phyloP scores from a whole-genome alignment of 2,113 vertebrate genomes.

The Phylloscopus trochiloides region DNA sequence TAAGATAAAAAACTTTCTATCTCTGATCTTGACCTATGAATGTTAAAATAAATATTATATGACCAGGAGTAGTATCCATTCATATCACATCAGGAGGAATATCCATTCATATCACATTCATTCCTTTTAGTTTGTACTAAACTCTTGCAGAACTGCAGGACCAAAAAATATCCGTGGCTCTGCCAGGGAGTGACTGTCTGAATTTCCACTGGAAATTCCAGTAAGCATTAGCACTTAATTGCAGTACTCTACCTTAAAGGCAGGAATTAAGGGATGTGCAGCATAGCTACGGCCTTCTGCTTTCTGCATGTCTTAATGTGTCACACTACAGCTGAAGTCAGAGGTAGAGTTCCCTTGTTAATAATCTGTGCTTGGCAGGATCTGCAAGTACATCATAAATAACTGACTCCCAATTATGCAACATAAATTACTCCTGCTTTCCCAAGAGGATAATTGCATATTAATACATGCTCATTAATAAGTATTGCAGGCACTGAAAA shows the following conservation, averaged over 20 bases:
- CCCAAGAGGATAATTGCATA: neutral
- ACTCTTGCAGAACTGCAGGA: neutral
- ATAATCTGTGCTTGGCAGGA: neutral
- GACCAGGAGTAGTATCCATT: neutral
- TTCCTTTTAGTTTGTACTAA: neutral
- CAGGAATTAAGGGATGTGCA: neutral
- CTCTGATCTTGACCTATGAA: neutral
- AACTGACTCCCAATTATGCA: neutral
- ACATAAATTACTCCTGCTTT: neutral
- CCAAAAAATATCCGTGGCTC: neutral
- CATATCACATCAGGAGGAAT: neutral
- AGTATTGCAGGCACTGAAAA: neutral
- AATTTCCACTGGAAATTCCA: constrained; percentile 37
- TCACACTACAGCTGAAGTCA: neutral
- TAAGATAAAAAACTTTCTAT: neutral
- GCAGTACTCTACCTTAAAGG: neutral
- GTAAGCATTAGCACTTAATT: constrained; percentile 15
- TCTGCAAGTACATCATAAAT: neutral
- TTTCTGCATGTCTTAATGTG: neutral
- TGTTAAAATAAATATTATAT: neutral
- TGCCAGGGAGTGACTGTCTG: neutral
- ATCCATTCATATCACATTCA: neutral
- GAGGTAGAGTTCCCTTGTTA: neutral
- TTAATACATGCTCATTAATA: neutral
- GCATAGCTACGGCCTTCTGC: neutral